These are phyloP conservation scores for Vidua macroura DNA, from an alignment of 2,113 vertebrate species.

Conservation along the genomic window DNA sequence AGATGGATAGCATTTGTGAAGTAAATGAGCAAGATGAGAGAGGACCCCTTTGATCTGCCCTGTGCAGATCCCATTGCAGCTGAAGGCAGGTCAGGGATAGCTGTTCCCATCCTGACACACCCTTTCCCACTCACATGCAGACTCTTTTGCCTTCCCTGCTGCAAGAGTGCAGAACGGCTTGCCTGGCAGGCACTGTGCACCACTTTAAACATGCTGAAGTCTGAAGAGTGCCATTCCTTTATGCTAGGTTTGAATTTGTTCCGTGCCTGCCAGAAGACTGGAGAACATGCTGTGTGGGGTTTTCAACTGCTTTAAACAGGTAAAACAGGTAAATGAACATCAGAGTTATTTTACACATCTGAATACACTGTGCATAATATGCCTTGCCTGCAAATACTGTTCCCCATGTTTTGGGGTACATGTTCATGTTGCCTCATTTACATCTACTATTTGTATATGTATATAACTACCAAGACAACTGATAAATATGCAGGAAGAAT, in stretches of 20 bases:
- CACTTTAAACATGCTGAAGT: neutral
- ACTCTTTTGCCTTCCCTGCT: neutral
- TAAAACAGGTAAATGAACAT: neutral
- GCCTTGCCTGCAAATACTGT: neutral
- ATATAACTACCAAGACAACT: neutral
- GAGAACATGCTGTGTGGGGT: neutral
- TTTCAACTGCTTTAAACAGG: neutral
- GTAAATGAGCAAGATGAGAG: neutral
- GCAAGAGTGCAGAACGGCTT: rapidly evolving
- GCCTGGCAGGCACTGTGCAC: neutral
- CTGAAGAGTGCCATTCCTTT: neutral
- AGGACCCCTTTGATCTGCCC: constrained; percentile 41
- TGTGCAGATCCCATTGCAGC: neutral
- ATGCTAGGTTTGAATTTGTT: neutral
- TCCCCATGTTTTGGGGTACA: neutral
- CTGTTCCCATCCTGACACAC: neutral
- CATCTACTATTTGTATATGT: neutral
- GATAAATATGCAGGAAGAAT: neutral
- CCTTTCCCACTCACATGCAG: neutral
- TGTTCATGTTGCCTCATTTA: neutral
- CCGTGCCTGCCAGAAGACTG: neutral
- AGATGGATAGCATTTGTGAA: constrained; percentile 51
- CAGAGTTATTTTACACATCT: neutral
- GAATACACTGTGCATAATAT: neutral
- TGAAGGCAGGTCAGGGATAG: neutral